Percentiles rank a stretch among this genome's conserved stretches.
Conservation (phyloP, 1,140 invertebrate genomes). For the Hormaphis cornu region DNA sequence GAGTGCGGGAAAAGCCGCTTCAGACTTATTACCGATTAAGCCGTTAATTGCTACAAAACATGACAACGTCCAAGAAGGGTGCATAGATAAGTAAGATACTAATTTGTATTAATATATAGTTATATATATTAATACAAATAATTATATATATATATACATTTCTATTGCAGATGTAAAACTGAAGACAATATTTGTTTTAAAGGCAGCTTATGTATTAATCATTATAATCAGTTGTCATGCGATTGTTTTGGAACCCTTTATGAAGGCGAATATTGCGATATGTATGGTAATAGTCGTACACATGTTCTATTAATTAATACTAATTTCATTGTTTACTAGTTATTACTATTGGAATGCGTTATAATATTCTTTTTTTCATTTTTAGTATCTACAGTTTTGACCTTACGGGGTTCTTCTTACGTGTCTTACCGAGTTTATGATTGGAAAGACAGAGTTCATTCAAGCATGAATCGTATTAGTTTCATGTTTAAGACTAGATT, state of each 20-base stretch:
- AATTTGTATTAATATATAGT: too few species aligned
- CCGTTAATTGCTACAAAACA: slow-evolving; percentile 74
- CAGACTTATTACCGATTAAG: slow-evolving; percentile 64
- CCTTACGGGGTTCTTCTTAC: slow-evolving; percentile 80
- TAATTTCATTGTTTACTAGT: background rate
- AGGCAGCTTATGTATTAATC: slow-evolving; percentile 75
- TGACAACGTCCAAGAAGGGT: slow-evolving; percentile 76
- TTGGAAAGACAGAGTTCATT: slow-evolving; percentile 82
- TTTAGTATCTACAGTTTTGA: slow-evolving; percentile 73
- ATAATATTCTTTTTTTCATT: background rate
- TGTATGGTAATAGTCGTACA: slow-evolving; percentile 61
- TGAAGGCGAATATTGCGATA: slow-evolving; percentile 81
- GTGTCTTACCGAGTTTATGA: slow-evolving; percentile 86
- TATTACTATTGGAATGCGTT: background rate
- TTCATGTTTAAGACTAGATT: slow-evolving; percentile 78
- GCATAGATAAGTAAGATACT: slow-evolving; percentile 56
- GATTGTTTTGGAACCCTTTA: slow-evolving; percentile 86
- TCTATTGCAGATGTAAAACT: slow-evolving; percentile 52
- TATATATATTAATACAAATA: background rate
- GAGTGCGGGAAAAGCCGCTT: slow-evolving; percentile 70
- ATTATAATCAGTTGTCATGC: slow-evolving; percentile 74
- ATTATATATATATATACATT: background rate
- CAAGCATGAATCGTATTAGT: slow-evolving; percentile 74
- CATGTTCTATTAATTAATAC: background rate
- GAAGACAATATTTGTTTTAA: slow-evolving; percentile 72